A percentile compares a stretch with the other conserved stretches of the same genome.
phyloP scores from a whole-genome alignment of 2,888 invertebrate species.

The Leucophenga montana region DNA sequence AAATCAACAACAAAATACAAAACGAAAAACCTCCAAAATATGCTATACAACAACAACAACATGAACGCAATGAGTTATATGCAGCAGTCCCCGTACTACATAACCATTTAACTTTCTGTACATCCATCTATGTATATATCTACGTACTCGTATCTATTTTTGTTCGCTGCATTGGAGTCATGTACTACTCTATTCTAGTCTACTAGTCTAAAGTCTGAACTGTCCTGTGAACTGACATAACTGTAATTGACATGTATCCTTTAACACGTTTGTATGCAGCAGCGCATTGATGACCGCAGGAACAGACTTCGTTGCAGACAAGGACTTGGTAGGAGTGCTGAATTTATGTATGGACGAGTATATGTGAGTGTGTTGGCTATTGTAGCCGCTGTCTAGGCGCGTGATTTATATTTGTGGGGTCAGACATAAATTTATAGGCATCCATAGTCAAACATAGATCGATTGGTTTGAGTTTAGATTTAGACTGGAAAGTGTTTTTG shows the following conservation, averaged over 20 bases:
- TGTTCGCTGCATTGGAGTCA: neutral
- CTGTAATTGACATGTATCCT: conserved; percentile 25
- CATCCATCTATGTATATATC: conserved; percentile 1
- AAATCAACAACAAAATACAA: neutral
- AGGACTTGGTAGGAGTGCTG: too few species aligned
- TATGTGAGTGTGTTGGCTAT: too few species aligned
- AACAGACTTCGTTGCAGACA: too few species aligned
- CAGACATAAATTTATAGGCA: too few species aligned
- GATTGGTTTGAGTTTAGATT: too few species aligned
- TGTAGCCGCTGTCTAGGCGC: too few species aligned
- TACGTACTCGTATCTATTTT: neutral
- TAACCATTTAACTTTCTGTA: neutral
- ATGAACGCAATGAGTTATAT: conserved; percentile 7
- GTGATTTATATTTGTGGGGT: too few species aligned
- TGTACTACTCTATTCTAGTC: neutral
- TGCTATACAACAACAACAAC: neutral
- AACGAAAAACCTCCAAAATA: neutral
- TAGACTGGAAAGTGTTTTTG: too few species aligned
- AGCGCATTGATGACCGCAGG: too few species aligned
- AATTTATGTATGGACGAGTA: too few species aligned
- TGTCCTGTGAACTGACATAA: conserved; percentile 9
- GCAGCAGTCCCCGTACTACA: neutral
- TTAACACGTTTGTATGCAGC: conserved; percentile 15
- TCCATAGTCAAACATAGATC: too few species aligned
- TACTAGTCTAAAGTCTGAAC: neutral